Percentiles rank a stretch among this genome's conserved stretches.
Conservation (phyloP, 2,888 invertebrate species). For the Cosmopolites sordidus region DNA sequence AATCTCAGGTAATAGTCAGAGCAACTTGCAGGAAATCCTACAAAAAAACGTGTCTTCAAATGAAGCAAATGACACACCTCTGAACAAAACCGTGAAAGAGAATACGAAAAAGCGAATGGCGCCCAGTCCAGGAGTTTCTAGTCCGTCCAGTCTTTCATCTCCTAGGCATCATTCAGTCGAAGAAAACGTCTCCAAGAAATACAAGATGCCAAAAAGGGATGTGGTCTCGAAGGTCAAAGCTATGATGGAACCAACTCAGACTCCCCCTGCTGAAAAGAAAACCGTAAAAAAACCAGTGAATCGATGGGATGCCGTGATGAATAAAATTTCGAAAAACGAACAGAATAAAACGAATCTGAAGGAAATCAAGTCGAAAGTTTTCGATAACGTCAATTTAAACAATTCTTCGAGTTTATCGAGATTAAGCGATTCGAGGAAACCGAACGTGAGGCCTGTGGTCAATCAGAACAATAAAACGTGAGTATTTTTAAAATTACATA, state of each 20-base stretch:
- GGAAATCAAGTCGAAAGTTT: slow-evolving; percentile 81
- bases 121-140: slow-evolving; percentile 40
- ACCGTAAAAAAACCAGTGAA: slow-evolving; percentile 55
- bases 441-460: slow-evolving; percentile 25
- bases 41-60: slow-evolving; percentile 21
- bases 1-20: slow-evolving; percentile 54
- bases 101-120: slow-evolving; percentile 40
- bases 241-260: slow-evolving; percentile 60
- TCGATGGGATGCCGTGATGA: slow-evolving; percentile 81
- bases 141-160: slow-evolving; percentile 40
- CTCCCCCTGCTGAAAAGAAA: slow-evolving; percentile 53
- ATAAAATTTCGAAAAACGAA: slow-evolving; percentile 72
- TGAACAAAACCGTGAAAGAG: slow-evolving; percentile 25
- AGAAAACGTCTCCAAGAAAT: slow-evolving; percentile 60
- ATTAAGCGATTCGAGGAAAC: slow-evolving; percentile 25
- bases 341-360: slow-evolving; percentile 69
- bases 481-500: too few relatives aligned
- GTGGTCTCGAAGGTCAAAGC: slow-evolving; percentile 73
- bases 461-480: slow-evolving; percentile 38
- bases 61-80: slow-evolving; percentile 13
- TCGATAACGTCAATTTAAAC: slow-evolving; percentile 33
- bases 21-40: slow-evolving; percentile 35
- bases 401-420: slow-evolving; percentile 17
- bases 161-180: slow-evolving; percentile 48
- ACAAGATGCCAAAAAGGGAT: slow-evolving; percentile 74